A percentile compares a stretch with the other conserved stretches of the same genome.
Conservation (phyloP, 1,140 invertebrate genomes). For the Neodiprion virginianus region DNA sequence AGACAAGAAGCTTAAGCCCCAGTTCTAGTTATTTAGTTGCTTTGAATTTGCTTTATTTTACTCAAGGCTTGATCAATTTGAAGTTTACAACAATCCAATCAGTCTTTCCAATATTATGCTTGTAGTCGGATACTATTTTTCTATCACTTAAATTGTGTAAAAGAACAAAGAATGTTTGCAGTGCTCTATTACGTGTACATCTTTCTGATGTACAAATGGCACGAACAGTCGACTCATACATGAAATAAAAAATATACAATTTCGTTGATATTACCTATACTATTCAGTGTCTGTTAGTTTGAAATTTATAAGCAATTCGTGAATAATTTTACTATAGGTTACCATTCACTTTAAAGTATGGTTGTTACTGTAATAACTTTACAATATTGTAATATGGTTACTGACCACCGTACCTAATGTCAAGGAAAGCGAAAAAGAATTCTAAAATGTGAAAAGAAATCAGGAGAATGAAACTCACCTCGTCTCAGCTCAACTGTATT, state of each 20-base stretch:
- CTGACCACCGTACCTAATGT: not conserved
- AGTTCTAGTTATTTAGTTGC: too few species aligned
- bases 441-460: too few species aligned
- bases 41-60: not conserved
- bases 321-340: not conserved
- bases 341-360: too few species aligned
- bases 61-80: not conserved
- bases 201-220: not conserved
- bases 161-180: not conserved
- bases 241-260: too few species aligned
- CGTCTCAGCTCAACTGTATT: too few species aligned
- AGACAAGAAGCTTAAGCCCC: not conserved
- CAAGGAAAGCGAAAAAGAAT: not conserved
- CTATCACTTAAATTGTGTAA: not conserved
- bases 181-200: not conserved
- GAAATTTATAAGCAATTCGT: not conserved
- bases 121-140: too few species aligned
- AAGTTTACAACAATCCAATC: constrained; percentile 1
- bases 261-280: too few species aligned
- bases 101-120: not conserved
- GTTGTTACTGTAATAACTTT: too few species aligned
- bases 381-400: not conserved
- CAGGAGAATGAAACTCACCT: too few species aligned
- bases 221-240: too few species aligned
- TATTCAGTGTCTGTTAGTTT: too few species aligned